Evolutionary conservation across 2,113 vertebrate genomes (phyloP).

Genomic region (Zootoca vivipara): DNA sequence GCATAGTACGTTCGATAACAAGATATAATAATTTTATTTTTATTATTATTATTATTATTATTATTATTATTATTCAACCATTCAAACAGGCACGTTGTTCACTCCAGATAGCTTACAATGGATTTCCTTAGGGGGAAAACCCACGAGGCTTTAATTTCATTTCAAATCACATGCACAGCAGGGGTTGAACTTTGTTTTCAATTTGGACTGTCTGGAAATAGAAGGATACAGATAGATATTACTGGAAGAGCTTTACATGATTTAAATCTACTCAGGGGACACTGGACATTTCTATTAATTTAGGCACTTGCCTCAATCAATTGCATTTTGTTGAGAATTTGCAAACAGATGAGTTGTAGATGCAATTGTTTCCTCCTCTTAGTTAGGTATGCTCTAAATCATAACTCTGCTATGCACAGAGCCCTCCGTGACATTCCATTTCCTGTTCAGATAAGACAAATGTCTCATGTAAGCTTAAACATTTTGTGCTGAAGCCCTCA

Average conservation of each 20-base stretch:
- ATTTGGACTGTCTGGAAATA: not conserved
- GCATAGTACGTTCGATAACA: too few species aligned
- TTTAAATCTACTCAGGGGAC: conserved; percentile 26
- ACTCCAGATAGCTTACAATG: not conserved
- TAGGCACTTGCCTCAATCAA: conserved; percentile 12
- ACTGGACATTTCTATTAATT: conserved; percentile 24
- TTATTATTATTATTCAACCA: not conserved
- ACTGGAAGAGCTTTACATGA: not conserved
- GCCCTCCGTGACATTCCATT: not conserved
- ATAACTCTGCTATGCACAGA: not conserved
- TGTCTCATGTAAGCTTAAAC: conserved; percentile 11
- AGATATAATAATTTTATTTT: too few species aligned
- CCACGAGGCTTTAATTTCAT: not conserved
- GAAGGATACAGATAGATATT: conserved; percentile 14
- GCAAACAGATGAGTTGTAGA: conserved; percentile 28
- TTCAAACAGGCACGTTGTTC: not conserved
- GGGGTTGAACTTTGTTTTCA: conserved; percentile 11
- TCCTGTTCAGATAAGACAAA: not conserved
- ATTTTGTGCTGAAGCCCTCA: not conserved
- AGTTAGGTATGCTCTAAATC: conserved; percentile 14
- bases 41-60: too few species aligned
- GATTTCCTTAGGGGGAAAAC: not conserved
- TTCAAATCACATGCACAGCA: not conserved
- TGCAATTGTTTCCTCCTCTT: conserved; percentile 22
- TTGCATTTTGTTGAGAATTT: conserved; percentile 22